Evolutionary conservation across 1,140 invertebrate species (phyloP).

Genomic region (Solen grandis): DNA sequence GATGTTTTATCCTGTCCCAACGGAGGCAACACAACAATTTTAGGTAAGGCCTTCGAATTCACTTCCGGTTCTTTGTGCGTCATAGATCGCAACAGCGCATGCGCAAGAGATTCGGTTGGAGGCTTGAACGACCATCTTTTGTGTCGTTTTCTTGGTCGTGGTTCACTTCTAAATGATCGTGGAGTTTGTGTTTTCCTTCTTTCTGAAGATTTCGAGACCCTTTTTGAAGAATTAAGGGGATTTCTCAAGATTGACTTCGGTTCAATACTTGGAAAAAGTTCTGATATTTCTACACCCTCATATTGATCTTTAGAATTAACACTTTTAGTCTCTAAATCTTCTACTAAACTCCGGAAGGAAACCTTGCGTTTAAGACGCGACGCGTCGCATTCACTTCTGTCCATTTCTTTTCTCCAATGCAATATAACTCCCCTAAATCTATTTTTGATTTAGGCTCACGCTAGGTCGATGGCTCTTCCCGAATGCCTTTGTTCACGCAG

Average conservation of each 20-base stretch:
- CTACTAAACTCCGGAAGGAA: not conserved
- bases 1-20: not conserved
- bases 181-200: not conserved
- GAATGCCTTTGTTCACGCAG: too few species aligned
- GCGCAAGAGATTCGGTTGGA: conserved; percentile 27
- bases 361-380: too few species aligned
- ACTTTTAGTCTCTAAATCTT: not conserved
- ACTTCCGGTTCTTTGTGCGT: conserved; percentile 28
- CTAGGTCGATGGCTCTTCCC: too few species aligned
- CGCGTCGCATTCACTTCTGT: too few species aligned
- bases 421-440: too few species aligned
- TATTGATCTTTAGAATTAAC: not conserved
- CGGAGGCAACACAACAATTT: conserved; percentile 8
- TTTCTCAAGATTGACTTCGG: conserved; percentile 14
- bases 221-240: too few species aligned
- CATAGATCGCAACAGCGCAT: conserved; percentile 42
- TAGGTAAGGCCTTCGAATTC: conserved; percentile 3
- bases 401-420: too few species aligned
- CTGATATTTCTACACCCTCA: conserved; percentile 38
- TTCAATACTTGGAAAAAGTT: conserved; percentile 32
- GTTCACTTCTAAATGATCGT: not conserved
- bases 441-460: too few species aligned
- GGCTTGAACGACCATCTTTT: not conserved
- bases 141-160: not conserved
- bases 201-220: not conserved